Base-by-base conservation (phyloP, 2,113 vertebrate genomes). In the Siniperca knerii region DNA sequence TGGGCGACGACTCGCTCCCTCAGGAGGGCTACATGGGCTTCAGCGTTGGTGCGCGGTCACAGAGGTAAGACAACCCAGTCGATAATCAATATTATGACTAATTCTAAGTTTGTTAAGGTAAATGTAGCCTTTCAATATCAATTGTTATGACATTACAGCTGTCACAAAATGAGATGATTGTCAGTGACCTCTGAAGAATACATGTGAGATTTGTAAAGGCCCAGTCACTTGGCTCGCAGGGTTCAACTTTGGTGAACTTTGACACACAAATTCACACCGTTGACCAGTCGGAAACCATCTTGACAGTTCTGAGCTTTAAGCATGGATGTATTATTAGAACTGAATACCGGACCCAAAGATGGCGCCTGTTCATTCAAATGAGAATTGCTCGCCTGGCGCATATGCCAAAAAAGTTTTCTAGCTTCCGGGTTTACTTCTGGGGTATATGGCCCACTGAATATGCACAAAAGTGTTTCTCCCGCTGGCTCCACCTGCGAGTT, bases 21-120 rank as follows among this genome's bases (percentile, higher is more conserved):
- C 97, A 97, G 6, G 98, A 99, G 79, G 98, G 98, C 58, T 99
- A 99, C 90, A 96, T 99, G 96, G 98, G 98, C 92, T 99, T 99
- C 77, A 99, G 98, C 77, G 95, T 99, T 0, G 98, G 98, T 11
- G 98, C 97, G 0, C 97, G 98, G 13, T 99, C 98, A 0, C 98
- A 98, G 92, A 99, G 98, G 98, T 99, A 97, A 85, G 85, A 75
- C 50, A 50, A 71, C 0, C 3, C 44, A 15, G 48, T 23, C 29
- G 3, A 4, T 0, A 7, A 33, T 21, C 75, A 16, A 58, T 23
- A 35, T 21, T 5, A 29, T 8, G 9, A 66, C 8, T 52, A 1
- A 50, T 44, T 60, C 42, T 57, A 4, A 6, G 46, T 54, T 13
- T 37, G 12, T 23, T 23, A 48, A 23, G 18, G 18, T 23, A 21